Evolutionary conservation across 2,113 vertebrate species (phyloP).

Genomic region (Ageneiosus marmoratus): DNA sequence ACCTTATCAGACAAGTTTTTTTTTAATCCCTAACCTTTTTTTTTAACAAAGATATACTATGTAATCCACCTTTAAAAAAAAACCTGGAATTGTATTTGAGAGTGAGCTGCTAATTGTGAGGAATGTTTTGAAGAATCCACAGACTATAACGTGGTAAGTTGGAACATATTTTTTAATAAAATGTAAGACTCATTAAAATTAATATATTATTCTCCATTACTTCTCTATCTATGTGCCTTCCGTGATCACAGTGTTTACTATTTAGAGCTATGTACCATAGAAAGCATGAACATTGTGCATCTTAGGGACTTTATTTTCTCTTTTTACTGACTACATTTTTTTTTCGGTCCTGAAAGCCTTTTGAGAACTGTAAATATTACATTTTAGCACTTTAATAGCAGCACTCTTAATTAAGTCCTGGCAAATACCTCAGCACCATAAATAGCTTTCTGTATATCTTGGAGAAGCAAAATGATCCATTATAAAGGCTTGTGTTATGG

Average conservation of each 20-base stretch:
- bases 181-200: background rate
- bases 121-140: too few species aligned
- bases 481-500: background rate
- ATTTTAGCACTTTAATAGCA: background rate
- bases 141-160: background rate
- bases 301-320: background rate
- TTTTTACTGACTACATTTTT: background rate
- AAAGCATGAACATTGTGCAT: background rate
- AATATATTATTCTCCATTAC: background rate
- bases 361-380: background rate
- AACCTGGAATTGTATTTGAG: too few species aligned
- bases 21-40: background rate
- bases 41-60: background rate
- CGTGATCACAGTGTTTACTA: background rate
- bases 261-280: background rate
- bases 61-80: background rate
- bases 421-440: background rate
- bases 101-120: too few species aligned
- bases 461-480: background rate
- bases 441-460: background rate
- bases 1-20: too few species aligned
- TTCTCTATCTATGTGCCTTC: background rate
- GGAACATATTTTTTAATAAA: background rate
- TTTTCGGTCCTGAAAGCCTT: background rate
- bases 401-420: background rate